A percentile compares a stretch with the other conserved stretches of the same genome.
Conservation (phyloP, 2,888 invertebrate genomes). For the Mesoligia furuncula region DNA sequence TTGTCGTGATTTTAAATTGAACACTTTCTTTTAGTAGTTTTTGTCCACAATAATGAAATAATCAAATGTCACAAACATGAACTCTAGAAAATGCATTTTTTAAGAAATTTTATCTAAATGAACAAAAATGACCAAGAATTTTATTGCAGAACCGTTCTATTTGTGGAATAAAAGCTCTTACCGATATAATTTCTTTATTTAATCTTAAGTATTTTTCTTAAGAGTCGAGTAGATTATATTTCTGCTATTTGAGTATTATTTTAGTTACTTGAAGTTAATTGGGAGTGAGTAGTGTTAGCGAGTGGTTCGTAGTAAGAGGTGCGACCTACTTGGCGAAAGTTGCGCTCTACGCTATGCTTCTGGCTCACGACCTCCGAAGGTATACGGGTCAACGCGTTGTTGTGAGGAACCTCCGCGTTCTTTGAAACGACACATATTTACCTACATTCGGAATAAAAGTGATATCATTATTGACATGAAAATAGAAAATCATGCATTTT, state of each 20-base stretch:
- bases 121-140: constrained; percentile 7
- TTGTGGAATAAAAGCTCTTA: constrained; percentile 30
- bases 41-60: constrained; percentile 20
- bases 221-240: constrained; percentile 14
- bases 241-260: constrained; percentile 14
- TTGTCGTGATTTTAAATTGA: constrained; percentile 33
- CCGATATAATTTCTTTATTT: constrained; percentile 18
- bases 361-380: constrained; percentile 79
- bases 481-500: neutral
- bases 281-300: constrained; percentile 50
- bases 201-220: neutral
- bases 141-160: constrained; percentile 31
- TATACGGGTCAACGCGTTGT: constrained; percentile 81
- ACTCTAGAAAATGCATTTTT: constrained; percentile 11
- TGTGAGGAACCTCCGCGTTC: constrained; percentile 76
- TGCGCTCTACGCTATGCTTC: constrained; percentile 70
- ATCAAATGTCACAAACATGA: constrained; percentile 44
- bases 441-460: constrained; percentile 24
- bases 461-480: neutral
- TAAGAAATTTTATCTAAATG: constrained; percentile 30
- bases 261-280: constrained; percentile 39
- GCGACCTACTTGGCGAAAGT: constrained; percentile 71
- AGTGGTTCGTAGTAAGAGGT: constrained; percentile 65
- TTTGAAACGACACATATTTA: constrained; percentile 70
- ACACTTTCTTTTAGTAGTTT: constrained; percentile 28